Conservation (phyloP, 2,113 vertebrate genomes). For the Lathamus discolor region DNA sequence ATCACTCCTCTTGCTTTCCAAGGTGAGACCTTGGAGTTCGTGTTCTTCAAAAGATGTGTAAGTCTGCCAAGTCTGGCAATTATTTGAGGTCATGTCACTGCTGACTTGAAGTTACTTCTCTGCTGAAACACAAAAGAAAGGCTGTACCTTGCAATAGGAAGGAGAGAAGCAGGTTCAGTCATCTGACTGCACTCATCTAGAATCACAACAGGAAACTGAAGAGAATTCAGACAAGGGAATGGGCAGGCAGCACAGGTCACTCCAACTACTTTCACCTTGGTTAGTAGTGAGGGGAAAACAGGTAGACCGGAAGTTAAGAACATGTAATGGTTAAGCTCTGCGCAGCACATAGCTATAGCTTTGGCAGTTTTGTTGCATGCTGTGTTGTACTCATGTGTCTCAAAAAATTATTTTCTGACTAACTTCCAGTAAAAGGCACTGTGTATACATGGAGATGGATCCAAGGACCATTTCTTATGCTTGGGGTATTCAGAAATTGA, state of each 20-base stretch:
- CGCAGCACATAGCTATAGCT: not conserved
- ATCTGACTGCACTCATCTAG: slow-evolving; percentile 84
- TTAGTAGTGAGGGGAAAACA: fast-evolving
- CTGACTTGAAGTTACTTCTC: not conserved
- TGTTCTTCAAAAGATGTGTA: not conserved
- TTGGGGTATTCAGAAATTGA: not conserved
- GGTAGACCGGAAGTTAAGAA: not conserved
- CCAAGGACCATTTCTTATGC: not conserved
- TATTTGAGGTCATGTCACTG: not conserved
- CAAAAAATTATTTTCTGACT: not conserved
- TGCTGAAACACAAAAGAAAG: not conserved
- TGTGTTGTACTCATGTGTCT: not conserved
- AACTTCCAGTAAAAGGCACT: not conserved
- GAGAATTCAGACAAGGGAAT: slow-evolving; percentile 72
- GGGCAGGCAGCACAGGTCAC: slow-evolving; percentile 81
- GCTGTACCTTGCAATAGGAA: slow-evolving; percentile 80
- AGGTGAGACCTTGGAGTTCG: fast-evolving
- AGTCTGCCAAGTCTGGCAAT: not conserved
- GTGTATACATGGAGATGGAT: not conserved
- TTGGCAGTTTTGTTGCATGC: not conserved
- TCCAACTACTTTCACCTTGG: slow-evolving; percentile 78
- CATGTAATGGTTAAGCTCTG: not conserved
- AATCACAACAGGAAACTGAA: slow-evolving; percentile 79
- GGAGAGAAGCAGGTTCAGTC: slow-evolving; percentile 79
- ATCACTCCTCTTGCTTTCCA: not conserved